Conservation (phyloP, 2,797 vertebrate species). For the Onychomys leucogaster region DNA sequence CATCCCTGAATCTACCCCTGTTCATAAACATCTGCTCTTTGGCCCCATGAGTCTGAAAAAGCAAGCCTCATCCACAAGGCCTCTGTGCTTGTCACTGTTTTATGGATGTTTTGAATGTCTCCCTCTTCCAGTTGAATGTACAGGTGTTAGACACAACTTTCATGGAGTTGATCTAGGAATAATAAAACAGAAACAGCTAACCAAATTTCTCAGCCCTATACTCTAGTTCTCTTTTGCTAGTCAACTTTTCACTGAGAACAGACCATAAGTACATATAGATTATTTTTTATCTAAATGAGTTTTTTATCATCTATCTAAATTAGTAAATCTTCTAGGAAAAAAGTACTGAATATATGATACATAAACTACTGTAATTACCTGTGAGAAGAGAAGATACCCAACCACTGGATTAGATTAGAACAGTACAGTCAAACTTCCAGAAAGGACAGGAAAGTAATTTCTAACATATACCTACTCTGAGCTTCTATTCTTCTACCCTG, state of each 20-base stretch:
- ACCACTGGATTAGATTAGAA: not conserved
- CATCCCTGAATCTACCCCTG: slow-evolving; percentile 51
- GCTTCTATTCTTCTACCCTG: not conserved
- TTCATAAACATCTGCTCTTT: slow-evolving; percentile 69
- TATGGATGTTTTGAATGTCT: slow-evolving; percentile 71
- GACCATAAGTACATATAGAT: not conserved
- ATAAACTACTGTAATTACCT: not conserved
- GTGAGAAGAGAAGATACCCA: not conserved
- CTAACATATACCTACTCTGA: not conserved
- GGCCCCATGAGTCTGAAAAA: slow-evolving; percentile 72
- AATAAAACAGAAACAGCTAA: slow-evolving; percentile 27
- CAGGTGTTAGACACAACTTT: slow-evolving; percentile 35
- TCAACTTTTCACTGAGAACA: not conserved
- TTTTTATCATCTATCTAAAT: not conserved
- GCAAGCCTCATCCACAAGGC: slow-evolving; percentile 69
- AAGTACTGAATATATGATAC: not conserved
- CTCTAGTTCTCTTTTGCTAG: not conserved
- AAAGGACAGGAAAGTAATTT: not conserved
- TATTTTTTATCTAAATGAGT: not conserved
- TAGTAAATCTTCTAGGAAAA: not conserved
- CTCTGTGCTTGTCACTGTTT: slow-evolving; percentile 51
- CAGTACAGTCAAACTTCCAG: not conserved
- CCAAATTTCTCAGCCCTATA: slow-evolving; percentile 40
- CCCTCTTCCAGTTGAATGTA: not conserved
- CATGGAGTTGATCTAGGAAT: slow-evolving; percentile 74